These are phyloP conservation scores for Cryptops parisi DNA, from an alignment of 2,888 invertebrate species.

Conservation along the genomic window DNA sequence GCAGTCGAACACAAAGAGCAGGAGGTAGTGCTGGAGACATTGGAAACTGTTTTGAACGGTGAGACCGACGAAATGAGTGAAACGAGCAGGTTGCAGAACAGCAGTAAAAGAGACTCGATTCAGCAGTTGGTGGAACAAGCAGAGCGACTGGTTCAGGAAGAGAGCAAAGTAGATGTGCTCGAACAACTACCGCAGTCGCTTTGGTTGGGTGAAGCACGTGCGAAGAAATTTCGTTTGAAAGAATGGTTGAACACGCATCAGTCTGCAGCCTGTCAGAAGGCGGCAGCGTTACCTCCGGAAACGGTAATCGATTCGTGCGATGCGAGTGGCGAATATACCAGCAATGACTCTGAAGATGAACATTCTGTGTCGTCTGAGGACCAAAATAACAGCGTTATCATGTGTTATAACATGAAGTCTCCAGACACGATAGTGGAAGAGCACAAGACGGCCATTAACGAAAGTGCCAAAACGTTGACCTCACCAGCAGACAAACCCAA, in stretches of 20 bases:
- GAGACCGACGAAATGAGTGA: conserved; percentile 24
- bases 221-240: conserved; percentile 38
- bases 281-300: conserved; percentile 7
- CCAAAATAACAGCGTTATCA: conserved; percentile 23
- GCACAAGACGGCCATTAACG: conserved; percentile 14
- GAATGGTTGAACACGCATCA: conserved; percentile 17
- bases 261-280: conserved; percentile 1
- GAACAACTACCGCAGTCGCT: not conserved
- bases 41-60: not conserved
- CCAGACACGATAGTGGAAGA: conserved; percentile 12
- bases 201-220: conserved; percentile 2
- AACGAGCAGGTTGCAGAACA: not conserved
- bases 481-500: conserved; percentile 9
- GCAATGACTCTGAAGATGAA: conserved; percentile 49
- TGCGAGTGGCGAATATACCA: conserved; percentile 78
- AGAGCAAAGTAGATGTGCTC: no score
- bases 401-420: conserved; percentile 18
- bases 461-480: not conserved
- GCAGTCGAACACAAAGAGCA: not conserved
- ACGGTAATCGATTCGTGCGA: conserved; percentile 42
- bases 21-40: not conserved
- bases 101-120: conserved; percentile 39
- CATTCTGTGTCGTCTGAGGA: conserved; percentile 24
- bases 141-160: conserved; percentile 57
- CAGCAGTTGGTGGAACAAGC: conserved; percentile 63